Percentiles rank a stretch among this genome's conserved stretches.
Conservation (phyloP, 2,797 vertebrate genomes). For the Pantherophis vulpinus region DNA sequence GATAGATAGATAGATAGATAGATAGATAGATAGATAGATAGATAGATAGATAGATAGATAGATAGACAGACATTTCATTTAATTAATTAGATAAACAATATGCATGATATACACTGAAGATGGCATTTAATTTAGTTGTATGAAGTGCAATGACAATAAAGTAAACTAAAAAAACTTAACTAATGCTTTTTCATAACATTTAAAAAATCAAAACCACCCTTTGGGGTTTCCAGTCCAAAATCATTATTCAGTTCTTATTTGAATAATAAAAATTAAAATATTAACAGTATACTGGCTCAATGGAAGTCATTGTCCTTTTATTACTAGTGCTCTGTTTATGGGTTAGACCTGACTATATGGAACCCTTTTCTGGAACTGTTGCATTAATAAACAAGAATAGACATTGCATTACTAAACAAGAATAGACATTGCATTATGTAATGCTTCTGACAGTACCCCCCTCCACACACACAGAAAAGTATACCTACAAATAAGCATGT, state of each 20-base stretch:
- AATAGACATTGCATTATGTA: conserved; percentile 57
- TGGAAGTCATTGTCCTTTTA: neutral
- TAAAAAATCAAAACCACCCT: neutral
- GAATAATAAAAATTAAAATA: neutral
- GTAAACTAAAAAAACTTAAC: too few species aligned
- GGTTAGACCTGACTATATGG: neutral
- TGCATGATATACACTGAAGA: too few species aligned
- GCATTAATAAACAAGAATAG: conserved; percentile 35
- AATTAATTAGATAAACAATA: neutral
- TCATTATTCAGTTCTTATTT: neutral
- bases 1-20: too few species aligned
- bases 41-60: too few species aligned
- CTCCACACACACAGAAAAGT: neutral
- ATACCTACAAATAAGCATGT: neutral
- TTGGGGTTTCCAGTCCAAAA: neutral
- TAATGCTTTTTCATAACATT: neutral
- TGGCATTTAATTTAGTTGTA: too few species aligned
- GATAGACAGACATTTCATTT: neutral
- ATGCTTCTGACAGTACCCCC: neutral
- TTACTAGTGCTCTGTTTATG: neutral
- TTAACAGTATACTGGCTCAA: neutral
- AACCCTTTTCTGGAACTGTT: conserved; percentile 19
- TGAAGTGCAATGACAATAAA: too few species aligned
- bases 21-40: too few species aligned
- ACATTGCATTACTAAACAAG: conserved; percentile 32